Percentiles rank a stretch among this genome's conserved stretches.
phyloP scores from a whole-genome alignment of 2,797 vertebrate genomes.

The Alfaro cultratus region DNA sequence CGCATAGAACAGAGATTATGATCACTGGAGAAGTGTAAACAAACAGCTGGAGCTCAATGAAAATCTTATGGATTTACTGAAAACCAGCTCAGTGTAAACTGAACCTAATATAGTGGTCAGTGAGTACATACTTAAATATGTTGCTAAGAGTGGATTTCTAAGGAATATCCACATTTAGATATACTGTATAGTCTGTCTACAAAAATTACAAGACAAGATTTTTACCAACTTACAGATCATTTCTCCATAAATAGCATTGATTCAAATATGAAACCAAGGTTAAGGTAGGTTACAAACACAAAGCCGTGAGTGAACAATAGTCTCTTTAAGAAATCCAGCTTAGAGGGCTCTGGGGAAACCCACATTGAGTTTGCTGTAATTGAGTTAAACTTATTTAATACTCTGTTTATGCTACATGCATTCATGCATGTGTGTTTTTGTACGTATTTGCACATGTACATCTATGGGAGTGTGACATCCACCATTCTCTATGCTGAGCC shows the following conservation, averaged over 20 bases:
- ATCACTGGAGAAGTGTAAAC: too few relatives aligned
- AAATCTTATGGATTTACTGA: too few relatives aligned
- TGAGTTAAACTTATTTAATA: slow-evolving; percentile 62
- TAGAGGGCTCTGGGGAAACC: slow-evolving; percentile 44
- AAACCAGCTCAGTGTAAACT: neutral
- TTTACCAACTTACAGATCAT: neutral
- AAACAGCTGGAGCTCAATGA: too few relatives aligned
- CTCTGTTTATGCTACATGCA: slow-evolving; percentile 46
- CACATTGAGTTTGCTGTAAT: slow-evolving; percentile 50
- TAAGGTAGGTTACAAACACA: slow-evolving; percentile 53
- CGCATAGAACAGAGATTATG: too few relatives aligned
- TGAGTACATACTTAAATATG: neutral
- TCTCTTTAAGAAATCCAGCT: slow-evolving; percentile 45
- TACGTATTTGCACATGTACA: neutral
- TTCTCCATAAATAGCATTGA: slow-evolving; percentile 24
- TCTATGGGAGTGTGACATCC: slow-evolving; percentile 55
- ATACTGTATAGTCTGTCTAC: neutral
- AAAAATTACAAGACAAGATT: neutral
- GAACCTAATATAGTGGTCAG: neutral
- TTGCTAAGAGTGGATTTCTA: neutral
- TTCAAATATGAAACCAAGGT: slow-evolving; percentile 54
- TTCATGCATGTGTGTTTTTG: slow-evolving; percentile 1
- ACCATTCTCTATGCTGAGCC: slow-evolving; percentile 69
- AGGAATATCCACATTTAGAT: neutral
- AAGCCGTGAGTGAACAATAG: slow-evolving; percentile 50